Conservation (phyloP, 2,113 vertebrate species). For the Seriola rivoliana region DNA sequence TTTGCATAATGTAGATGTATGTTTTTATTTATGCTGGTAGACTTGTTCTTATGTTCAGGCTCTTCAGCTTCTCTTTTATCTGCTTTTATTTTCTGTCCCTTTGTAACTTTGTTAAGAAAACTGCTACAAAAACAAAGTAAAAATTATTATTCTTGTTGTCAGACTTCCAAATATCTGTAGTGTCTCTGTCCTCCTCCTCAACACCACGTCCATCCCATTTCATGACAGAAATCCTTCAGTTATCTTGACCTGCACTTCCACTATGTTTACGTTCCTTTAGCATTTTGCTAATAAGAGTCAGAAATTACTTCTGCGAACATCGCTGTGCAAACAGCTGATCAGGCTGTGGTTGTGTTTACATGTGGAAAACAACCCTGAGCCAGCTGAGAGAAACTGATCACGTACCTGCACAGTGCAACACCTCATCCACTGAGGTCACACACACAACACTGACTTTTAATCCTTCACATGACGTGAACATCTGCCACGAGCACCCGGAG, state of each 20-base stretch:
- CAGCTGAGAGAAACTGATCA: too few species aligned
- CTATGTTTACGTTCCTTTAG: not conserved
- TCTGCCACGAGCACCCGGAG: not conserved
- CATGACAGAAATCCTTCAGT: not conserved
- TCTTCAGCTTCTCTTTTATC: too few species aligned
- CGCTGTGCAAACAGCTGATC: too few species aligned
- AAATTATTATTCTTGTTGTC: not conserved
- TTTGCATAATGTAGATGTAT: too few species aligned
- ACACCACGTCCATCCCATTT: not conserved
- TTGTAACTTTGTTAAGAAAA: too few species aligned
- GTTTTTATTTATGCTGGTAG: too few species aligned
- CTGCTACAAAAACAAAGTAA: too few species aligned
- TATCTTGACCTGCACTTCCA: not conserved
- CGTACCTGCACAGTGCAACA: too few species aligned
- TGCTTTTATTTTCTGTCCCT: too few species aligned
- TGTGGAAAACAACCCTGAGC: not conserved
- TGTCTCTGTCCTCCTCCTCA: too few species aligned
- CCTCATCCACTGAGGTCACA: not conserved
- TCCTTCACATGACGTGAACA: not conserved
- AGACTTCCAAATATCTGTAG: not conserved
- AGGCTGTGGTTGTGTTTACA: too few species aligned
- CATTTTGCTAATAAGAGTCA: not conserved
- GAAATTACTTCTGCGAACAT: not conserved
- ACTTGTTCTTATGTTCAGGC: too few species aligned
- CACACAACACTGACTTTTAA: not conserved